These are phyloP conservation scores for Aculops lycopersici DNA, from an alignment of 1,140 invertebrate genomes.

Conservation along the genomic window DNA sequence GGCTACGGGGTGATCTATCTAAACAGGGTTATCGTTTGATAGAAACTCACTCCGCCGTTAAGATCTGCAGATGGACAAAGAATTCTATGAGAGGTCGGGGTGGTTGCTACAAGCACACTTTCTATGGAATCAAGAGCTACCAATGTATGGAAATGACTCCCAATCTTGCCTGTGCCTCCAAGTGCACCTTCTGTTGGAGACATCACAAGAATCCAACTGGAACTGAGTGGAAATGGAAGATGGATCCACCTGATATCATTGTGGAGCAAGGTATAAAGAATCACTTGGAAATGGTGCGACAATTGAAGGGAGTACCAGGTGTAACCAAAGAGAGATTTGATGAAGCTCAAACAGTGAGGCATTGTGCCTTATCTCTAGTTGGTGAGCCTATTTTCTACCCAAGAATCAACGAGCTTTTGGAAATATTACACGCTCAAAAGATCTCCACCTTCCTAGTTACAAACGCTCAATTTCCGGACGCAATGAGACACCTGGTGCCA, in stretches of 20 bases:
- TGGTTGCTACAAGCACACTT: conserved; percentile 31
- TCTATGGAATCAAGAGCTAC: conserved; percentile 30
- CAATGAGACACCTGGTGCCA: conserved; percentile 22
- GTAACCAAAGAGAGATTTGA: conserved; percentile 21
- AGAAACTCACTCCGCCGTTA: conserved; percentile 28
- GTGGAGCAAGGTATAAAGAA: conserved; percentile 22
- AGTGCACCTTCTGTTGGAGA: conserved; percentile 32
- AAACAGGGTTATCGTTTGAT: conserved; percentile 30
- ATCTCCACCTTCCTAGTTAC: conserved; percentile 29
- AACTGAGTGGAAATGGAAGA: conserved; percentile 32
- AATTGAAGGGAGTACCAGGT: conserved; percentile 29
- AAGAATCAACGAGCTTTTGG: conserved; percentile 25
- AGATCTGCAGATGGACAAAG: conserved; percentile 31
- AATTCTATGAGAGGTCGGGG: conserved; percentile 28
- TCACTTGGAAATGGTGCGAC: conserved; percentile 26
- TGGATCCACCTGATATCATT: conserved; percentile 24
- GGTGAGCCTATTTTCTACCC: conserved; percentile 35
- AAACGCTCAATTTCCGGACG: conserved; percentile 30
- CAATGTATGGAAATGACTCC: conserved; percentile 31
- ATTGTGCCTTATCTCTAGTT: conserved; percentile 30
- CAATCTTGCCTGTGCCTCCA: conserved; percentile 29
- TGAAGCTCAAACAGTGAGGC: conserved; percentile 21
- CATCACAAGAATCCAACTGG: conserved; percentile 33
- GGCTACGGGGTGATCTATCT: conserved; percentile 21
- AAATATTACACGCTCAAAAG: conserved; percentile 20